Conservation (phyloP, 2,888 invertebrate species). For the Hemistola chrysoprasaria region DNA sequence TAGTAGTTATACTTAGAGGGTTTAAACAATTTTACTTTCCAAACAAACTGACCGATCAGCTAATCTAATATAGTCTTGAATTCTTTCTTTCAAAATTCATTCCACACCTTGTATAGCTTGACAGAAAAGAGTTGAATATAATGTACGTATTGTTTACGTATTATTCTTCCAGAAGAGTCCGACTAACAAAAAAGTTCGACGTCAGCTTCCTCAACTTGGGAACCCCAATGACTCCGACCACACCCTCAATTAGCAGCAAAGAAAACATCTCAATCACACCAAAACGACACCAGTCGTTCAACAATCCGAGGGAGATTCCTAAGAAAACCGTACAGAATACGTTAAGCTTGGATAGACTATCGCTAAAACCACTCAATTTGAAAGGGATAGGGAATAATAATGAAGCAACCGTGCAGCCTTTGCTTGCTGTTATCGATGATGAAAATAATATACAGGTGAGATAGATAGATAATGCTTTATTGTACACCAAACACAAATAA, state of each 20-base stretch:
- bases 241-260: constrained; percentile 36
- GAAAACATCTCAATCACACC: constrained; percentile 52
- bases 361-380: constrained; percentile 66
- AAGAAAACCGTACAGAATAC: constrained; percentile 55
- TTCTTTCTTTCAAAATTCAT: too few species aligned
- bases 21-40: too few species aligned
- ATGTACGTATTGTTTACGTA: too few species aligned
- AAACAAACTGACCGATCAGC: too few species aligned
- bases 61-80: too few species aligned
- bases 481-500: too few species aligned
- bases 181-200: constrained; percentile 71
- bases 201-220: constrained; percentile 59
- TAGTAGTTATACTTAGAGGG: too few species aligned
- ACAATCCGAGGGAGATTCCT: constrained; percentile 45
- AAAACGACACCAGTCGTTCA: constrained; percentile 61
- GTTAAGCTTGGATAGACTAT: constrained; percentile 62
- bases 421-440: constrained; percentile 72
- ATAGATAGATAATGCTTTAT: too few species aligned
- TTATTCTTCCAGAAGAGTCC: constrained; percentile 60
- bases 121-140: too few species aligned
- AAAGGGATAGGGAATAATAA: constrained; percentile 65
- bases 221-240: constrained; percentile 53
- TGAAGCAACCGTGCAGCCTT: constrained; percentile 56
- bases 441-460: constrained; percentile 73
- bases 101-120: too few species aligned